Evolutionary conservation across 2,888 invertebrate genomes (phyloP).

Genomic region (Trisateles emortualis): DNA sequence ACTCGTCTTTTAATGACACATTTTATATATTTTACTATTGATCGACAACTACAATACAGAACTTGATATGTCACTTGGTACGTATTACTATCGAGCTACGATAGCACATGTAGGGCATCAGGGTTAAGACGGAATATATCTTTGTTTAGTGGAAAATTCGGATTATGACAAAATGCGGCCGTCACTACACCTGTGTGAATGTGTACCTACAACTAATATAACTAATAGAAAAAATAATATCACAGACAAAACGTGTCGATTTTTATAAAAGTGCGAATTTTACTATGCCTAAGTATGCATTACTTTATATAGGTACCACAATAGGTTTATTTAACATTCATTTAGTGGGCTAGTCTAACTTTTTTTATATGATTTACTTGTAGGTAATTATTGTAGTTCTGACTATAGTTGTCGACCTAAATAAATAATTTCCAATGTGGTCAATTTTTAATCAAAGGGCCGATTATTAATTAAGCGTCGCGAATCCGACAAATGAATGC

Average conservation of each 20-base stretch:
- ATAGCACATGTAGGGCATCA: constrained; percentile 12
- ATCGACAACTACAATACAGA: constrained; percentile 49
- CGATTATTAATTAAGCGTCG: constrained; percentile 30
- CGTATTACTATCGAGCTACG: constrained; percentile 10
- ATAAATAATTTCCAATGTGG: constrained; percentile 46
- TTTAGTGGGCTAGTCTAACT: constrained; percentile 15
- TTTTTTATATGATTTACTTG: constrained; percentile 3
- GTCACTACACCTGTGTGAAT: constrained; percentile 28
- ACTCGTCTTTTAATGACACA: constrained; percentile 68
- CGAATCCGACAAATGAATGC: constrained; percentile 28
- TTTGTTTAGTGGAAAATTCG: constrained; percentile 30
- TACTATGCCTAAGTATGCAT: constrained; percentile 29
- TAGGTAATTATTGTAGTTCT: constrained; percentile 33
- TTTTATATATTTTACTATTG: constrained; percentile 49
- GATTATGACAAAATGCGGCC: constrained; percentile 28
- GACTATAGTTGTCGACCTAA: constrained; percentile 58
- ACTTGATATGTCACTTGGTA: constrained; percentile 9
- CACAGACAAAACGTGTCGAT: constrained; percentile 50
- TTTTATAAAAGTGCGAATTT: constrained; percentile 45
- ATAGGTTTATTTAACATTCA: constrained; percentile 26
- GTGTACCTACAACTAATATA: constrained; percentile 48
- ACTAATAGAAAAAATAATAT: constrained; percentile 52
- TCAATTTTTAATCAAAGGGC: constrained; percentile 42
- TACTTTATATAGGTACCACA: constrained; percentile 21
- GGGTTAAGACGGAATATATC: neutral